phyloP scores from a whole-genome alignment of 2,888 invertebrate genomes.

The Plagodis dolabraria region DNA sequence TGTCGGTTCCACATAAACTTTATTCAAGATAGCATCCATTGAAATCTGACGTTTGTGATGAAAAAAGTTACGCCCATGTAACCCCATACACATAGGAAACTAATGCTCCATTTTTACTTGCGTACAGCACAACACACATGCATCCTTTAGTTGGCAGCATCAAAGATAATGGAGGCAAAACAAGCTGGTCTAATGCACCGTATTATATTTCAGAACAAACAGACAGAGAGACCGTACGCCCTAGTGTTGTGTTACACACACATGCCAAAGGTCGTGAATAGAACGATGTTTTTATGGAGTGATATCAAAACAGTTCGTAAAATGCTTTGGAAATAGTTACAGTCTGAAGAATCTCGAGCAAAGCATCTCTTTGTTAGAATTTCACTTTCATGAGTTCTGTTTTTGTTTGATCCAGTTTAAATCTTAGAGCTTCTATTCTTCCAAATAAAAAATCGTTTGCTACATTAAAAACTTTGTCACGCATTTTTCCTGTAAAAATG shows the following conservation, averaged over 20 bases:
- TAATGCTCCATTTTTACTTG: constrained; percentile 36
- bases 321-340: constrained; percentile 18
- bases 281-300: constrained; percentile 68
- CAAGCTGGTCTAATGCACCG: constrained; percentile 78
- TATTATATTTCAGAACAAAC: constrained; percentile 78
- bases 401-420: too few relatives aligned
- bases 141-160: constrained; percentile 72
- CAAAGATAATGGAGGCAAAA: constrained; percentile 83
- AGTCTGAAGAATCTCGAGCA: not conserved
- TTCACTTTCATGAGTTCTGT: too few relatives aligned
- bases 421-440: too few relatives aligned
- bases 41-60: not conserved
- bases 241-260: constrained; percentile 75
- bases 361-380: too few relatives aligned
- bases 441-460: too few relatives aligned
- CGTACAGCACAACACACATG: constrained; percentile 51
- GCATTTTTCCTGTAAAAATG: too few relatives aligned
- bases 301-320: constrained; percentile 48
- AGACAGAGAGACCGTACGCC: constrained; percentile 50
- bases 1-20: too few relatives aligned
- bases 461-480: too few relatives aligned
- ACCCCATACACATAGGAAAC: constrained; percentile 39
- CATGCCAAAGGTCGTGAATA: constrained; percentile 77
- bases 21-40: not conserved
- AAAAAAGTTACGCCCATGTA: constrained; percentile 20